A percentile compares a stretch with the other conserved stretches of the same genome.
Conservation (phyloP, 2,888 invertebrate species). For the Pseudanteris insignis region DNA sequence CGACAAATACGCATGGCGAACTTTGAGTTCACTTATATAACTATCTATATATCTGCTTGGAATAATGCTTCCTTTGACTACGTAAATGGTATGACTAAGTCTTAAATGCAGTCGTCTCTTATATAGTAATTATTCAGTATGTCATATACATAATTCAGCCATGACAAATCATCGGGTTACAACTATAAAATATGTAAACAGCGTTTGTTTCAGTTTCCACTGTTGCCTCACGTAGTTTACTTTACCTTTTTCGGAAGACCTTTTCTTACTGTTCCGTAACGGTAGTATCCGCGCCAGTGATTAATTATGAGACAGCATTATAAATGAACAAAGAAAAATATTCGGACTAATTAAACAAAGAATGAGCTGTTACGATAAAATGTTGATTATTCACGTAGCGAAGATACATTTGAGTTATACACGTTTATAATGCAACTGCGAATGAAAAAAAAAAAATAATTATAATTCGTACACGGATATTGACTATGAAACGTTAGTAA, state of each 20-base stretch:
- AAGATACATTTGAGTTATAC: no score
- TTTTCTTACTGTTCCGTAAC: constrained; percentile 1
- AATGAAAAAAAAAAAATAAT: no score
- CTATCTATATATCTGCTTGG: constrained; percentile 34
- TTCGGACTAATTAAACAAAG: background rate
- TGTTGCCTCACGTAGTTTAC: constrained; percentile 1
- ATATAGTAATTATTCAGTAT: constrained; percentile 31
- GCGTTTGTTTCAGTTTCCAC: constrained; percentile 18
- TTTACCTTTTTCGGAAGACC: constrained; percentile 14
- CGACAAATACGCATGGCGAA: no score
- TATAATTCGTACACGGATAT: no score
- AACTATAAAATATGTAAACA: constrained; percentile 21
- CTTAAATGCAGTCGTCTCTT: constrained; percentile 29
- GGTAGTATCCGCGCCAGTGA: constrained; percentile 1
- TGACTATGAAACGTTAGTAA: no score
- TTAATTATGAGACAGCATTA: constrained; percentile 5
- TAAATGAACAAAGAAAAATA: background rate
- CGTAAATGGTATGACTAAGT: constrained; percentile 32
- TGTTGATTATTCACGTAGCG: no score
- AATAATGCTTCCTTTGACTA: constrained; percentile 36
- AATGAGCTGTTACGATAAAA: no score
- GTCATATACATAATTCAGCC: constrained; percentile 28
- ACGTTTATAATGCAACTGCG: no score
- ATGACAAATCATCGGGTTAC: constrained; percentile 30
- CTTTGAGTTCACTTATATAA: constrained; percentile 24